Evolutionary conservation across 2,888 invertebrate species (phyloP), one percentile per base, ranked within the genome.

Genomic region (Dendrolimus pini): DNA sequence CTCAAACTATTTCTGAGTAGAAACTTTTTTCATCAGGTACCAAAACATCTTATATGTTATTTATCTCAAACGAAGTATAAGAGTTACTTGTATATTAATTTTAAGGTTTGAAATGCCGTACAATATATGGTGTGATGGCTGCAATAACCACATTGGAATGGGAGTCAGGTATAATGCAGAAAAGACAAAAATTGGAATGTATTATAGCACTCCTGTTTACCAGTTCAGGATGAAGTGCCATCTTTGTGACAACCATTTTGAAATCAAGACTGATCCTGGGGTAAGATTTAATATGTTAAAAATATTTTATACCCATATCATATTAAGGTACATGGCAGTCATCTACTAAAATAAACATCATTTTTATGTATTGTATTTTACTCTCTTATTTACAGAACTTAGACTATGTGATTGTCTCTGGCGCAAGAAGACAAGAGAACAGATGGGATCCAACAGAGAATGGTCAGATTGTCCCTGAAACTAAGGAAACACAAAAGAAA

Each of bases 181-280:
- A 78, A 97, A 97, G 83, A 96, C 93, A 0, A 97, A 97, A 84
- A 92, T 98, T 56, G 99, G 99, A 65, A 99, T 98, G 96, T 99
- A 99, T 80, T 99, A 98, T 77, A 96, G 96, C 1, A 99, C 99
- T 0, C 99, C 99, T 0, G 93, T 99, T 1, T 99, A 98, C 80
- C 97, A 99, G 83, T 99, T 99, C 78, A 93, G 97, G 58, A 99
- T 99, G 99, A 99, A 99, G 77, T 99, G 99, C 78, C 99, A 99
- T 82, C 90, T 99, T 7, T 98, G 99, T 80, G 96, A 98, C 78
- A 99, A 98, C 85, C 96, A 99, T 85, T 97, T 98, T 91, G 97
- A 98, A 80, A 99, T 99, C 62, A 97, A 98, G 88, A 99, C 99
- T 12, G 99, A 99, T 92, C 99, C 99, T 59, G 97, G 94, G 60